A percentile compares a stretch with the other conserved stretches of the same genome.
Evolutionary conservation across 1,140 invertebrate genomes (phyloP).

Genomic region (Trachymyrmex cornetzi): DNA sequence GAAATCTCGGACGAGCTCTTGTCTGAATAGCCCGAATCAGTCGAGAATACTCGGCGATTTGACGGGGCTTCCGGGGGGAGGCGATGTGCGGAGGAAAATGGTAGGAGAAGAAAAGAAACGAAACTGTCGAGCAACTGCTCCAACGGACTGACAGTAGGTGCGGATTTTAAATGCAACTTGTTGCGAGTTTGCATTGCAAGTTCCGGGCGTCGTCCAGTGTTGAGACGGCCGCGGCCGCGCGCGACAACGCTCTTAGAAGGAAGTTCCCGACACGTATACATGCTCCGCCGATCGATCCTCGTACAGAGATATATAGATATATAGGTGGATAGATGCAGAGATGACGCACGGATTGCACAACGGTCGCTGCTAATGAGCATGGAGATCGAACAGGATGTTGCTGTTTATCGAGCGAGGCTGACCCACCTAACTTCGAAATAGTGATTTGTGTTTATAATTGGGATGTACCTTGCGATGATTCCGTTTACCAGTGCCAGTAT

Average conservation of each 20-base stretch:
- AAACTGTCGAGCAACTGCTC: conserved; percentile 60
- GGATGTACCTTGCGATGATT: conserved; percentile 54
- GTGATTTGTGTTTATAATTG: conserved; percentile 64
- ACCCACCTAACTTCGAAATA: conserved; percentile 50
- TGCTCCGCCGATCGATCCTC: conserved; percentile 34
- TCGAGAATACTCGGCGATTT: conserved; percentile 50
- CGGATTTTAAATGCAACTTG: conserved; percentile 81
- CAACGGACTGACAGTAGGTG: conserved; percentile 59
- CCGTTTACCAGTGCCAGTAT: conserved; percentile 21
- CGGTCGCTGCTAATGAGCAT: conserved; percentile 49
- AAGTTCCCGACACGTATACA: conserved; percentile 18
- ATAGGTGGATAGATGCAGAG: neutral
- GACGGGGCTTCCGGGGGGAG: conserved; percentile 29
- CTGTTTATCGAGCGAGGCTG: conserved; percentile 45
- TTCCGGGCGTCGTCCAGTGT: conserved; percentile 58
- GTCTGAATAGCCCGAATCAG: conserved; percentile 66
- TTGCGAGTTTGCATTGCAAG: conserved; percentile 76
- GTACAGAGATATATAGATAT: conserved; percentile 12
- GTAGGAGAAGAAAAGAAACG: conserved; percentile 55
- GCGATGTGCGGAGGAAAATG: neutral
- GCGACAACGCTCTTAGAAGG: conserved; percentile 24
- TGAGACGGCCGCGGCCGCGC: conserved; percentile 11
- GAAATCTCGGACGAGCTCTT: conserved; percentile 58
- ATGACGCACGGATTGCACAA: conserved; percentile 46
- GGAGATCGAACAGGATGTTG: conserved; percentile 51